Conservation (phyloP, 2,797 vertebrate genomes). For the Polyboroides typus region DNA sequence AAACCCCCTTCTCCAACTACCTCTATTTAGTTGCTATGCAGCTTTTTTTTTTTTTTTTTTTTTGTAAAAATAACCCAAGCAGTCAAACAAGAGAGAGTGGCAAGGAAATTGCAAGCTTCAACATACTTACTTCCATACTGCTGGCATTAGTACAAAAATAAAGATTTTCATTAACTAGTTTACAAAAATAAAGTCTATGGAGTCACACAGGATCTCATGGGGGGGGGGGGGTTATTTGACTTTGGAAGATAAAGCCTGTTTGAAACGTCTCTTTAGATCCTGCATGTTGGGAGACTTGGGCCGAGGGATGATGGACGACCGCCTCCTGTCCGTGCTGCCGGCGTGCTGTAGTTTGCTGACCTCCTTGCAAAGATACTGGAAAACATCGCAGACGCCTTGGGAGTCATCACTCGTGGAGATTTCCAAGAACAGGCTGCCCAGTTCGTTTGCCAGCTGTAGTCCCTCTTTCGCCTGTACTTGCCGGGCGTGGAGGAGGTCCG, state of each 20-base stretch:
- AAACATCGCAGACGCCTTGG: conserved; percentile 78
- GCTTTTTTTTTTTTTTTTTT: background rate
- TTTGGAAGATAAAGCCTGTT: conserved; percentile 81
- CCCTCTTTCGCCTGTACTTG: conserved; percentile 76
- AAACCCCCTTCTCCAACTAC: background rate
- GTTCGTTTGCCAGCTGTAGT: conserved; percentile 78
- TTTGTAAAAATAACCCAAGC: background rate
- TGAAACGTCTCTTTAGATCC: conserved; percentile 83
- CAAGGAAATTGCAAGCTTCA: background rate
- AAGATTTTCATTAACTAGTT: conserved; percentile 59
- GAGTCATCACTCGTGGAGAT: conserved; percentile 81
- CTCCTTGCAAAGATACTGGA: conserved; percentile 82
- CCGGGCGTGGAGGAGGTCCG: conserved; percentile 78
- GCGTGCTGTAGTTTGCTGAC: conserved; percentile 74
- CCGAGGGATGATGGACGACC: conserved; percentile 74
- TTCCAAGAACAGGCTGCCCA: conserved; percentile 79
- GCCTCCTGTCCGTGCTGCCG: conserved; percentile 57
- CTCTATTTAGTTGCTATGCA: background rate
- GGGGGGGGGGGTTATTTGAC: conserved; percentile 56
- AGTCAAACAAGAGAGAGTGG: background rate
- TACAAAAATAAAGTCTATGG: conserved; percentile 58
- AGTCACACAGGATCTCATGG: background rate
- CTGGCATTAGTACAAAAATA: conserved; percentile 77
- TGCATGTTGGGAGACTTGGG: conserved; percentile 84
- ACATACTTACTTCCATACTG: conserved; percentile 49